Evolutionary conservation across 1,140 invertebrate genomes (phyloP).

Genomic region (Bemisia tabaci): DNA sequence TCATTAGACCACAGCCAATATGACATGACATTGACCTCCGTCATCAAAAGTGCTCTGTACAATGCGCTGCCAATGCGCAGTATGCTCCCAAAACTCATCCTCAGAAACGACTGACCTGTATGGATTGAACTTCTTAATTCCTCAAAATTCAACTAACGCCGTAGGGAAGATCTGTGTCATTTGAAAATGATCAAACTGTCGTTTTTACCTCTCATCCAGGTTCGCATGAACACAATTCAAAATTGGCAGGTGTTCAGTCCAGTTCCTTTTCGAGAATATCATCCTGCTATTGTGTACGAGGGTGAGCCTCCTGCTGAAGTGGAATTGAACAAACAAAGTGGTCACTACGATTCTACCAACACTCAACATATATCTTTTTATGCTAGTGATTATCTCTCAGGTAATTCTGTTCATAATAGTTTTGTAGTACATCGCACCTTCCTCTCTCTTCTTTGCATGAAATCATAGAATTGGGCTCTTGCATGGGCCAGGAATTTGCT

Average conservation of each 20-base stretch:
- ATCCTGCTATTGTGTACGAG: slow-evolving; percentile 43
- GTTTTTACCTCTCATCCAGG: slow-evolving; percentile 36
- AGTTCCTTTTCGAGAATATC: slow-evolving; percentile 64
- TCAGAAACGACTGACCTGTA: no score
- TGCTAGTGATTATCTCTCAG: slow-evolving; percentile 57
- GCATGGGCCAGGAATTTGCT: no score
- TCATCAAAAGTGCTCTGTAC: no score
- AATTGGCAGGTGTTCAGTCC: slow-evolving; percentile 68
- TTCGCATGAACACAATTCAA: slow-evolving; percentile 71
- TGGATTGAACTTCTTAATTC: no score
- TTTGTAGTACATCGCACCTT: not conserved
- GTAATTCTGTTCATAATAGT: slow-evolving; percentile 32
- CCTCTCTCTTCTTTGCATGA: not conserved
- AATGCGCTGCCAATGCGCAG: no score
- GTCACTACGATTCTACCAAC: slow-evolving; percentile 61
- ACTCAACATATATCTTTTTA: slow-evolving; percentile 68
- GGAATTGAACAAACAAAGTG: slow-evolving; percentile 60
- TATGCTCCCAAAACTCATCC: no score
- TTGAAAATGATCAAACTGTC: no score
- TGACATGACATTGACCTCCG: no score
- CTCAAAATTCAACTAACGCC: no score
- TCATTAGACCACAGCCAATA: no score
- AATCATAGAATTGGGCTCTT: no score
- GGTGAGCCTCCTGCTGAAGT: slow-evolving; percentile 38
- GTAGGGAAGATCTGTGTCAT: no score